A percentile compares a stretch with the other conserved stretches of the same genome.
phyloP scores from a whole-genome alignment of 2,797 vertebrate species.

The Hyperoplus lanceolatus region DNA sequence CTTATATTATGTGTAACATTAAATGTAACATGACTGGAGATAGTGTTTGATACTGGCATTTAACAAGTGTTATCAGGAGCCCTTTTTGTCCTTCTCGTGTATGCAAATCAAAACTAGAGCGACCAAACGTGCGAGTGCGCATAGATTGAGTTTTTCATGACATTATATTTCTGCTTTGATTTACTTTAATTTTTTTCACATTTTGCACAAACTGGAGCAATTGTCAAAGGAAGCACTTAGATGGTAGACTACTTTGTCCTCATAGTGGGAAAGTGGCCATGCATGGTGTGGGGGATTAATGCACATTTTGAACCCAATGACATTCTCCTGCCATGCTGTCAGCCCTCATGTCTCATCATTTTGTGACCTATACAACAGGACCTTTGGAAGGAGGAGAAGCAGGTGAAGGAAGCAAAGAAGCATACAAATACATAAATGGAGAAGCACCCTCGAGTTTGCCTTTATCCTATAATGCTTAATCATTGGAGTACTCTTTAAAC shows the following conservation, averaged over 20 bases:
- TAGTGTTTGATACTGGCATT: conserved; percentile 59
- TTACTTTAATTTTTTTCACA: background rate
- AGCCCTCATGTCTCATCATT: background rate
- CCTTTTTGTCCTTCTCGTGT: background rate
- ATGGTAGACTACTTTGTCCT: background rate
- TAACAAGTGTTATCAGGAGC: background rate
- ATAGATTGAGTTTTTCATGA: background rate
- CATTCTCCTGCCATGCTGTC: background rate
- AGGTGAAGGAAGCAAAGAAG: conserved; percentile 2
- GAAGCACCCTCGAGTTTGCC: background rate
- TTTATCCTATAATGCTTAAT: background rate
- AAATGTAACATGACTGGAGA: conserved; percentile 11
- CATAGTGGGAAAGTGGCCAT: background rate
- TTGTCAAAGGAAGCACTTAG: background rate
- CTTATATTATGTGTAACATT: conserved; percentile 14
- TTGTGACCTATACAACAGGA: background rate
- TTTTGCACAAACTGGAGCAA: conserved; percentile 1
- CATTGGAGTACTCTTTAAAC: background rate
- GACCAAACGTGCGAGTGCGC: background rate
- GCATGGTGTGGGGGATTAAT: background rate
- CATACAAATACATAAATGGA: background rate
- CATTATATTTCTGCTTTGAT: background rate
- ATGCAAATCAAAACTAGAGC: conserved; percentile 9
- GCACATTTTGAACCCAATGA: background rate
- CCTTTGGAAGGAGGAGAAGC: background rate